Percentiles rank a stretch among this genome's conserved stretches.
phyloP scores from a whole-genome alignment of 2,113 vertebrate genomes.

The Numida meleagris region DNA sequence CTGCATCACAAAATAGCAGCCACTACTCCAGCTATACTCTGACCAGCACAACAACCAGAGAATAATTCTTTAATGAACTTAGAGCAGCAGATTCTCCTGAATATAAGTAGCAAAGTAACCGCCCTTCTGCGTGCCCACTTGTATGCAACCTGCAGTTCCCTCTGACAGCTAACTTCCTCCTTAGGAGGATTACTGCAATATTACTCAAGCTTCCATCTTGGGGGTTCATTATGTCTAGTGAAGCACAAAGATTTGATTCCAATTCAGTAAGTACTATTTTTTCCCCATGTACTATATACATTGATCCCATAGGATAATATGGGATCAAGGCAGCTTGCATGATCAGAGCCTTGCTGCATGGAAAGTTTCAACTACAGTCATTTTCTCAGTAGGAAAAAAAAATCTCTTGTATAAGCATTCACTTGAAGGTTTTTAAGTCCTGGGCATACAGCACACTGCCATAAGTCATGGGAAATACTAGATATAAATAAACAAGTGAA shows the following conservation, averaged over 20 bases:
- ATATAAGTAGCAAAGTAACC: neutral
- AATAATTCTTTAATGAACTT: neutral
- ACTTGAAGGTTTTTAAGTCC: neutral
- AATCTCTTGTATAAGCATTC: neutral
- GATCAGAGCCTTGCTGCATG: neutral
- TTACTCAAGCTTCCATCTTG: neutral
- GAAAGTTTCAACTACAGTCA: neutral
- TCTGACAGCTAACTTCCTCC: neutral
- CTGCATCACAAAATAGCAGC: neutral
- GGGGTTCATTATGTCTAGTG: neutral
- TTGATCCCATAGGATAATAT: neutral
- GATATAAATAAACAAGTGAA: neutral
- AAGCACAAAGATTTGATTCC: neutral
- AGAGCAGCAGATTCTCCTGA: neutral
- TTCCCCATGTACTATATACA: neutral
- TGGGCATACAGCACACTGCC: neutral
- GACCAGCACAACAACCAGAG: neutral
- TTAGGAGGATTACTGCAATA: neutral
- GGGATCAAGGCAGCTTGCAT: neutral
- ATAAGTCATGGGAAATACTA: neutral
- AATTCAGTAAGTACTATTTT: neutral
- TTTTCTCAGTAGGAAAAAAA: neutral
- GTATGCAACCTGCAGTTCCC: neutral
- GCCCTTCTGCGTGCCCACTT: neutral
- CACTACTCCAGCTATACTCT: neutral